These are phyloP conservation scores for Phymorhynchus buccinoides DNA, from an alignment of 1,140 invertebrate species.

Conservation along the genomic window DNA sequence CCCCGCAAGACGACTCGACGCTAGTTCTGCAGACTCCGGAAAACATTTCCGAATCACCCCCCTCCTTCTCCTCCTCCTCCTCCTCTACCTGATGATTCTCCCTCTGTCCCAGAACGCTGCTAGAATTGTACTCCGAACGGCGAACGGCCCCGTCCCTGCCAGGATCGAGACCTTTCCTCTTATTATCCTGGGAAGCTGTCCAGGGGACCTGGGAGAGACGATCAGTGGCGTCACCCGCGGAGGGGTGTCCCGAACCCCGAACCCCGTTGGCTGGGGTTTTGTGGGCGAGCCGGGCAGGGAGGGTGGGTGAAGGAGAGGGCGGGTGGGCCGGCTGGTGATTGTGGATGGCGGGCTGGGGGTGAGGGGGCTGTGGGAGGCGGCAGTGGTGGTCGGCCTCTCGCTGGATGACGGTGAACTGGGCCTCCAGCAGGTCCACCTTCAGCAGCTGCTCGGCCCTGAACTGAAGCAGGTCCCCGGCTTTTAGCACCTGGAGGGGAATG, in stretches of 20 bases:
- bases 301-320: neutral
- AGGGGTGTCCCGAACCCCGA: no score
- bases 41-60: no score
- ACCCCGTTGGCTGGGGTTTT: neutral
- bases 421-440: conserved; percentile 30
- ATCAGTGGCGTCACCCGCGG: no score
- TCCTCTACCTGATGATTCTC: no score
- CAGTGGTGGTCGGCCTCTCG: neutral
- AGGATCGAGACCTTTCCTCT: neutral
- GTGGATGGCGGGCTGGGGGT: neutral
- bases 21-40: no score
- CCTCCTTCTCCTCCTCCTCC: no score
- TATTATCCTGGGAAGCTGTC: no score
- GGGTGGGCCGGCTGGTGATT: neutral
- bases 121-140: no score
- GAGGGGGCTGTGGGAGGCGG: no score
- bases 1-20: no score
- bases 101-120: no score
- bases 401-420: conserved; percentile 37
- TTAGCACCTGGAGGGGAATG: neutral
- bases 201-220: no score
- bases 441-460: conserved; percentile 19
- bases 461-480: conserved; percentile 27
- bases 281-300: neutral
- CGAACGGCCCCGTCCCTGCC: neutral